Conservation (phyloP, 2,888 invertebrate genomes). For the Latrodectus hesperus region DNA sequence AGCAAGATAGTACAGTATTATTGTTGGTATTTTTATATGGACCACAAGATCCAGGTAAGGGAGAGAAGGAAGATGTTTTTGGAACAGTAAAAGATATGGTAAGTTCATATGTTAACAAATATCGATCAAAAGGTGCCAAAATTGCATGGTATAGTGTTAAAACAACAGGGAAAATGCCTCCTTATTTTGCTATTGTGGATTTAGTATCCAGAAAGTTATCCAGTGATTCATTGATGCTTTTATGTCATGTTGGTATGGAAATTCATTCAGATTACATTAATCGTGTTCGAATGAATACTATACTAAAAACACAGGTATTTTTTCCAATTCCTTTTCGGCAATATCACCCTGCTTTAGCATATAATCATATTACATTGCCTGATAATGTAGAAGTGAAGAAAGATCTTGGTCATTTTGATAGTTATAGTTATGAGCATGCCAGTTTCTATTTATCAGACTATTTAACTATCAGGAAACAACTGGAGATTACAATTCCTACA, state of each 20-base stretch:
- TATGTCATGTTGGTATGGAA: slow-evolving; percentile 82
- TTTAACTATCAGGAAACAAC: slow-evolving; percentile 80
- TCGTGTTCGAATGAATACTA: slow-evolving; percentile 95
- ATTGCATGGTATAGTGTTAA: slow-evolving; percentile 76
- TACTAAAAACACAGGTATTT: slow-evolving; percentile 90
- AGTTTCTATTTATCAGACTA: slow-evolving; percentile 91
- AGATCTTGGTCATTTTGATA: slow-evolving; percentile 86
- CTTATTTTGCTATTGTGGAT: slow-evolving; percentile 81
- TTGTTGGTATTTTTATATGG: slow-evolving; percentile 81
- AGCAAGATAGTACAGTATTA: slow-evolving; percentile 86
- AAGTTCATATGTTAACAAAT: slow-evolving; percentile 80
- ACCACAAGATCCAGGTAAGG: slow-evolving; percentile 79
- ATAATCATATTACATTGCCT: slow-evolving; percentile 67
- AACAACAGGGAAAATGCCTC: slow-evolving; percentile 70
- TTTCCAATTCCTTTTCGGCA: slow-evolving; percentile 93
- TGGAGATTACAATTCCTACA: slow-evolving; percentile 79
- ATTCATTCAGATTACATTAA: slow-evolving; percentile 90
- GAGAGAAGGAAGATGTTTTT: slow-evolving; percentile 79
- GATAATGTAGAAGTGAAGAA: slow-evolving; percentile 82
- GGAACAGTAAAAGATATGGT: slow-evolving; percentile 81
- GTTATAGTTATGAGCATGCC: slow-evolving; percentile 82
- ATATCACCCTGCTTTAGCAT: slow-evolving; percentile 82
- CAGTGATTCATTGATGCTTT: slow-evolving; percentile 83
- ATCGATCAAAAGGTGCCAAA: slow-evolving; percentile 82
- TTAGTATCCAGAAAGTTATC: slow-evolving; percentile 83